Base-by-base conservation (phyloP, 2,113 vertebrate species). In the Garra rufa region DNA sequence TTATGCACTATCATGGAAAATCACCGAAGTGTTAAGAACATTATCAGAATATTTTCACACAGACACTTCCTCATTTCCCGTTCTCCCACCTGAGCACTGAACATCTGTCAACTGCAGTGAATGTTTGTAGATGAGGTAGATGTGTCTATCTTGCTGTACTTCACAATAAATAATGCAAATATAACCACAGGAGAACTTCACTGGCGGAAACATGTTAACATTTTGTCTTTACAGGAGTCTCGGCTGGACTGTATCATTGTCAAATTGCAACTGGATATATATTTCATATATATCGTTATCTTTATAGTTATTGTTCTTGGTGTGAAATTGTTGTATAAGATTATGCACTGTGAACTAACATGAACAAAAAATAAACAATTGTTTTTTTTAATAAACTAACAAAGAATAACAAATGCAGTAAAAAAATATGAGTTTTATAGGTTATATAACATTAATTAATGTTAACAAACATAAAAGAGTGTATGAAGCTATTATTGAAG, bases 121-220 rank as follows among this genome's bases (percentile, higher is more conserved):
- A 71, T 6, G 46, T 82, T 24, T n/a, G 43, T 63, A 55, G 19
- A 34, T 82, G 69, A 67, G 44, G 43, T 63, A 55, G 19, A 34
- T 82, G 69, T 76, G 44, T 55, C 13, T 76, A 63, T 52, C 19
- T 55, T 55, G 52, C 52, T 55, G 52, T n/a, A 55, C 52, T 55
- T n/a, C 30, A 76, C 50, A 55, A 55, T 55, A 5, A 8, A 76
- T 38, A 3, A 41, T 76, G 63, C 24, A 70, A 84, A 76, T 76
- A 28, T 81, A 84, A 81, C 41, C 73, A 59, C 82, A 87, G 70
- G 71, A 76, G n/a, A 69, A 61, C 46, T 24, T 65, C 9, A 76
- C 43, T 76, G 70, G 71, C 69, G 78, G 84, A 82, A 82, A 82
- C 50, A 59, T 78, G 50, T 83, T 74, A 71, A 48, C 26, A 70